These are phyloP conservation scores for Crax fasciolata DNA, from an alignment of 2,797 vertebrate genomes.

Conservation along the genomic window DNA sequence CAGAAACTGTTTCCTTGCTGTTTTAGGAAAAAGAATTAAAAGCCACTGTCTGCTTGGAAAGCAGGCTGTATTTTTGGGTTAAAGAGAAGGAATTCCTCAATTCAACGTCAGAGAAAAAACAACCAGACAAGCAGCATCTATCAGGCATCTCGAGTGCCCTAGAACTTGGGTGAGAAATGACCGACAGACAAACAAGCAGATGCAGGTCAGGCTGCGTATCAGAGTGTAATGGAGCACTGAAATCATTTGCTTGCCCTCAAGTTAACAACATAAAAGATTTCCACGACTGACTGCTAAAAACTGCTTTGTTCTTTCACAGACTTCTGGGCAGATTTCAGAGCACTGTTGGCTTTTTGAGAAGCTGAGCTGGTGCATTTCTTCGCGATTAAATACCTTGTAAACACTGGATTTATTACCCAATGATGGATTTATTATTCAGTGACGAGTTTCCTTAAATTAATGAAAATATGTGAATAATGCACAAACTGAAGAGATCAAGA, in stretches of 20 bases:
- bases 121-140: background rate
- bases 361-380: background rate
- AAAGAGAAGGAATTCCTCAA: background rate
- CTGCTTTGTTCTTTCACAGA: conserved; percentile 3
- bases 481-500: conserved; percentile 42
- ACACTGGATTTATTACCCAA: conserved; percentile 55
- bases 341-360: conserved; percentile 38
- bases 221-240: background rate
- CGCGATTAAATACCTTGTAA: conserved; percentile 60
- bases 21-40: background rate
- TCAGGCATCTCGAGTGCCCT: background rate
- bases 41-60: background rate
- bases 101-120: background rate
- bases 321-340: conserved; percentile 25
- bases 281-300: conserved; percentile 21
- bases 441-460: conserved; percentile 51
- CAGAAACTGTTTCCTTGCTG: background rate
- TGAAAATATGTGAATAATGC: conserved; percentile 51
- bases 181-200: background rate
- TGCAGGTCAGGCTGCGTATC: background rate
- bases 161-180: background rate
- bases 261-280: background rate
- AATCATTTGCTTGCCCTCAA: background rate
- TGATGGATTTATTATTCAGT: conserved; percentile 56
- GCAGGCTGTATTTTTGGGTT: background rate